A percentile compares a stretch with the other conserved stretches of the same genome.
Evolutionary conservation across 2,888 invertebrate genomes (phyloP).

Genomic region (Scotopteryx bipunctaria): DNA sequence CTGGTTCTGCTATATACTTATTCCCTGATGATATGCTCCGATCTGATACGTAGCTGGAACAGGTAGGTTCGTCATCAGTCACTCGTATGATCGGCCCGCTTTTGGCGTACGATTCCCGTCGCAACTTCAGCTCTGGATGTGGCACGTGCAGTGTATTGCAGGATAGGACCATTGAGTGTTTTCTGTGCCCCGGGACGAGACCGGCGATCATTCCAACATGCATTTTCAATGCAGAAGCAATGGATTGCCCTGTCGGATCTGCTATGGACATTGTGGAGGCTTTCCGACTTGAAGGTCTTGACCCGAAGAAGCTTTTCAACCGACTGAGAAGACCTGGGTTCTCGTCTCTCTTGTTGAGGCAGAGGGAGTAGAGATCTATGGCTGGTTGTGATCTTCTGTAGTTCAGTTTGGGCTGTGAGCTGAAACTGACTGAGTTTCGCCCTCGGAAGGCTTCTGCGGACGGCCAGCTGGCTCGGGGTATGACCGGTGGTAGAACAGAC

Average conservation of each 20-base stretch:
- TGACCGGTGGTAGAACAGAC: slow-evolving; percentile 89
- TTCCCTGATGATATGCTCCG: slow-evolving; percentile 55
- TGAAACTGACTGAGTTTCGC: slow-evolving; percentile 85
- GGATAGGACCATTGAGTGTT: slow-evolving; percentile 82
- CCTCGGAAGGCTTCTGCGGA: slow-evolving; percentile 86
- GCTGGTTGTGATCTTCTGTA: slow-evolving; percentile 82
- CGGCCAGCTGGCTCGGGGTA: slow-evolving; percentile 90
- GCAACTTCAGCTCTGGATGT: slow-evolving; percentile 65
- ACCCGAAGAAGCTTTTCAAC: slow-evolving; percentile 85
- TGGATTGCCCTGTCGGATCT: slow-evolving; percentile 82
- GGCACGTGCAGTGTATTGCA: slow-evolving; percentile 84
- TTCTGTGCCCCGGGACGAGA: slow-evolving; percentile 86
- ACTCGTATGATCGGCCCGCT: slow-evolving; percentile 85
- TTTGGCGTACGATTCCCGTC: slow-evolving; percentile 81
- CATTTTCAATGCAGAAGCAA: slow-evolving; percentile 87
- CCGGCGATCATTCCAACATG: slow-evolving; percentile 89
- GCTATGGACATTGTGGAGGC: slow-evolving; percentile 86
- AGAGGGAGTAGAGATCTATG: slow-evolving; percentile 84
- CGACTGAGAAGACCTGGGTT: slow-evolving; percentile 81
- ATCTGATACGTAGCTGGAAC: slow-evolving; percentile 61
- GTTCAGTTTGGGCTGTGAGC: slow-evolving; percentile 86
- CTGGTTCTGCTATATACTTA: slow-evolving; percentile 79
- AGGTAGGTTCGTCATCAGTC: slow-evolving; percentile 76
- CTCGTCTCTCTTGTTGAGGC: slow-evolving; percentile 81
- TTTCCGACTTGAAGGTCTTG: slow-evolving; percentile 86